Conservation (phyloP, 1,140 invertebrate species). For the Drosophila navojoa region DNA sequence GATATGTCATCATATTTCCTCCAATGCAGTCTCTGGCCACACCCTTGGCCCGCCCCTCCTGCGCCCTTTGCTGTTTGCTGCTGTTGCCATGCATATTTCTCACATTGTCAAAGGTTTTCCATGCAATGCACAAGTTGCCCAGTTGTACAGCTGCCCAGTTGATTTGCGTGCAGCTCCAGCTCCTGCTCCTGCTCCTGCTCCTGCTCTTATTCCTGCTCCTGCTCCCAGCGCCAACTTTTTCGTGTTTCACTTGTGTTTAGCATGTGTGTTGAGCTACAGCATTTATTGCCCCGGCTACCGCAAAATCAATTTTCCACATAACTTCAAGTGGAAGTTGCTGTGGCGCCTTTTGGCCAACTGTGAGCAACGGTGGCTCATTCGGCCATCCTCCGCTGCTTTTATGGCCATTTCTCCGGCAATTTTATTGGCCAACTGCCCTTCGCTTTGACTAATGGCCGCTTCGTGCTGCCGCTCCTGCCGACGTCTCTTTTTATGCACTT, state of each 20-base stretch:
- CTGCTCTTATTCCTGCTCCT: not conserved
- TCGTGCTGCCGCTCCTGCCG: conserved; percentile 4
- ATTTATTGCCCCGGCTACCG: conserved; percentile 69
- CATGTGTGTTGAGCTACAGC: conserved; percentile 53
- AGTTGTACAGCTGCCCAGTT: conserved; percentile 8
- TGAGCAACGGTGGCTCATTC: conserved; percentile 28
- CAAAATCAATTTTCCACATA: conserved; percentile 73
- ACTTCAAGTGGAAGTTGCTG: conserved; percentile 44
- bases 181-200: not conserved
- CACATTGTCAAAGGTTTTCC: conserved; percentile 67
- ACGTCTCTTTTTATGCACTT: conserved; percentile 14
- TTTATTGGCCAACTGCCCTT: conserved; percentile 64
- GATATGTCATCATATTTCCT: conserved; percentile 84
- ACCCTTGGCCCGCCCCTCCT: conserved; percentile 11
- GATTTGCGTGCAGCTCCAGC: conserved; percentile 1
- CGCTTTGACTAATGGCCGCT: conserved; percentile 58
- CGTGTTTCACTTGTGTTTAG: conserved; percentile 43
- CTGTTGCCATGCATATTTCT: conserved; percentile 67
- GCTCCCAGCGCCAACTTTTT: too few relatives aligned
- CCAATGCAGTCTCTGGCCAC: conserved; percentile 45
- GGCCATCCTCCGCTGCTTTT: conserved; percentile 42
- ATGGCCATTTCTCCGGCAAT: conserved; percentile 65
- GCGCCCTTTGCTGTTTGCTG: conserved; percentile 26
- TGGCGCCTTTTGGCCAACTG: conserved; percentile 30
- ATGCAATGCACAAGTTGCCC: conserved; percentile 48